These are phyloP conservation scores for Agrotis clavis DNA, from an alignment of 2,888 invertebrate genomes.

Conservation along the genomic window DNA sequence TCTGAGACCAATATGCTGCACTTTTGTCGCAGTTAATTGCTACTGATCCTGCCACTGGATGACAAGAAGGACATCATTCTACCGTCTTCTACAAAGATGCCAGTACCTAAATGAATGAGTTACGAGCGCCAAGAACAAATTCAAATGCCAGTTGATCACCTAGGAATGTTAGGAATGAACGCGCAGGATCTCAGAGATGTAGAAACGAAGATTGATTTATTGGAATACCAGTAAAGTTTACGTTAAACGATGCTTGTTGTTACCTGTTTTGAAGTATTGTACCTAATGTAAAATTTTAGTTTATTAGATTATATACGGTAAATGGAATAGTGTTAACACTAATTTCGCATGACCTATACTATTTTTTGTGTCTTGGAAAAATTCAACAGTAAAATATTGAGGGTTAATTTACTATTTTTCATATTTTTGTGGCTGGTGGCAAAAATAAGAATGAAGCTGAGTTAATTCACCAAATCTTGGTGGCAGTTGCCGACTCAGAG, in stretches of 20 bases:
- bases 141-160: slow-evolving; percentile 23
- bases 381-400: not conserved
- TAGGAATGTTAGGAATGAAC: slow-evolving; percentile 45
- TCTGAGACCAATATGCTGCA: not conserved
- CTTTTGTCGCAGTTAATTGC: not conserved
- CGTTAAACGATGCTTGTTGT: not conserved
- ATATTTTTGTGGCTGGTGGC: not conserved
- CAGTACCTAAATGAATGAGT: slow-evolving; percentile 38
- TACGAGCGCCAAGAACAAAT: slow-evolving; percentile 41
- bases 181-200: slow-evolving; percentile 24
- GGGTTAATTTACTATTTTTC: not conserved
- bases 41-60: not conserved
- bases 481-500: slow-evolving; percentile 2
- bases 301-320: slow-evolving; percentile 4
- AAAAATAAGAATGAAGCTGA: not conserved
- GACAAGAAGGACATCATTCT: slow-evolving; percentile 22
- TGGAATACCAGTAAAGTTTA: slow-evolving; percentile 14
- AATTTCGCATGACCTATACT: no score
- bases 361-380: not conserved
- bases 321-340: not conserved
- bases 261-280: not conserved
- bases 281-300: slow-evolving; percentile 15
- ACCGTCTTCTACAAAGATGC: slow-evolving; percentile 35
- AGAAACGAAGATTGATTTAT: slow-evolving; percentile 41
- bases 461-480: not conserved